phyloP scores from a whole-genome alignment of 2,888 invertebrate genomes.

The Julus scandinavius region DNA sequence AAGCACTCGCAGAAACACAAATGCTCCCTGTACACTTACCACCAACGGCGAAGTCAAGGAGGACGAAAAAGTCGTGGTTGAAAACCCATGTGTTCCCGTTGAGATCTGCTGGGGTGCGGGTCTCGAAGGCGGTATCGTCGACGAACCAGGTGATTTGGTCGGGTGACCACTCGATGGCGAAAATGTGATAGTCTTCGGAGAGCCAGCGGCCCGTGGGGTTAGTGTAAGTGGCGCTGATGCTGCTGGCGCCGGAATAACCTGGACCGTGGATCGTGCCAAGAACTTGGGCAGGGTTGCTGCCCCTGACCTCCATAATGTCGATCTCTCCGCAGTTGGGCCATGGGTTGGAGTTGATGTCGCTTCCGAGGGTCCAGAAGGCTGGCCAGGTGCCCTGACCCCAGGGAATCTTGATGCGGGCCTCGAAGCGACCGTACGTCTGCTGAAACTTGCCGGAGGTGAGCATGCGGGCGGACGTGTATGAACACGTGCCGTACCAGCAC shows the following conservation, averaged over 20 bases:
- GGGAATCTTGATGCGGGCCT: slow-evolving; percentile 41
- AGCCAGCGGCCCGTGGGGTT: neutral
- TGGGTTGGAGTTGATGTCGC: neutral
- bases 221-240: neutral
- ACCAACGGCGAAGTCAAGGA: slow-evolving; percentile 49
- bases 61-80: slow-evolving; percentile 48
- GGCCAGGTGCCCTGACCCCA: slow-evolving; percentile 43
- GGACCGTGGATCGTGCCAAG: slow-evolving; percentile 48
- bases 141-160: slow-evolving; percentile 6
- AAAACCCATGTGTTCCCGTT: slow-evolving; percentile 7
- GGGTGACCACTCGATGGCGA: slow-evolving; percentile 41
- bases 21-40: no score
- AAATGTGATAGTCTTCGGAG: slow-evolving; percentile 37
- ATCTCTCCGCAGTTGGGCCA: slow-evolving; percentile 52
- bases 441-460: slow-evolving; percentile 6
- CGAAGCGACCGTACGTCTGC: slow-evolving; percentile 39
- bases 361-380: slow-evolving; percentile 44
- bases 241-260: neutral
- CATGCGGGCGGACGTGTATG: slow-evolving; percentile 44
- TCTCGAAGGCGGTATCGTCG: neutral
- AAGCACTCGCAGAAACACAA: no score
- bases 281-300: neutral
- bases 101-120: slow-evolving; percentile 22
- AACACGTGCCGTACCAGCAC: slow-evolving; percentile 44
- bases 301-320: slow-evolving; percentile 50